These are phyloP conservation scores for Toxonevra muliebris DNA, from an alignment of 2,888 invertebrate species.

Conservation along the genomic window DNA sequence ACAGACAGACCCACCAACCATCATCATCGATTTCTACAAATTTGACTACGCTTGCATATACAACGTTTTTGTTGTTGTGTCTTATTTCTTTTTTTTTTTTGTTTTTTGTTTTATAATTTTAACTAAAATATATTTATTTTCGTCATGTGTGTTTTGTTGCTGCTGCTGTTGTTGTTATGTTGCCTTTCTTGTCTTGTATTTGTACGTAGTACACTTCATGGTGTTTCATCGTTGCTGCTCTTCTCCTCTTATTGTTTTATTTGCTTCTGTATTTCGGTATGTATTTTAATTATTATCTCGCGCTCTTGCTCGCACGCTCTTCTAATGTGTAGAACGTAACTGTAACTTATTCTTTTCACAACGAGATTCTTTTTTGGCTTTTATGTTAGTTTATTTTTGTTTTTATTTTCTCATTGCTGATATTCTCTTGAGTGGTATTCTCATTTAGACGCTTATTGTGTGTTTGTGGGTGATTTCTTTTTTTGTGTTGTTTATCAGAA, in stretches of 20 bases:
- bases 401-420: no score
- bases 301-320: background rate
- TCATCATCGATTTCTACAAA: slow-evolving; percentile 10
- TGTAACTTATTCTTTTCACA: no score
- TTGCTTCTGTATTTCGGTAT: background rate
- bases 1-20: background rate
- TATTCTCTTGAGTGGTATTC: no score
- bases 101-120: background rate
- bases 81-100: background rate
- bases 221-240: background rate
- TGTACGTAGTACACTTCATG: no score
- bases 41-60: background rate
- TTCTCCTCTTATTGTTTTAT: background rate
- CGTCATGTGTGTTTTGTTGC: background rate
- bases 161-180: background rate
- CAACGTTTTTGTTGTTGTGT: background rate
- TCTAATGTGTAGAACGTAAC: background rate
- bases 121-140: background rate
- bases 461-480: no score
- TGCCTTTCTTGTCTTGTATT: background rate
- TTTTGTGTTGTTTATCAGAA: no score
- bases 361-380: no score
- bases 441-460: no score
- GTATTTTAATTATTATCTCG: background rate
- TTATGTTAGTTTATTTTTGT: no score